These are phyloP conservation scores for Dryobota labecula DNA, from an alignment of 2,888 invertebrate genomes.

Conservation along the genomic window DNA sequence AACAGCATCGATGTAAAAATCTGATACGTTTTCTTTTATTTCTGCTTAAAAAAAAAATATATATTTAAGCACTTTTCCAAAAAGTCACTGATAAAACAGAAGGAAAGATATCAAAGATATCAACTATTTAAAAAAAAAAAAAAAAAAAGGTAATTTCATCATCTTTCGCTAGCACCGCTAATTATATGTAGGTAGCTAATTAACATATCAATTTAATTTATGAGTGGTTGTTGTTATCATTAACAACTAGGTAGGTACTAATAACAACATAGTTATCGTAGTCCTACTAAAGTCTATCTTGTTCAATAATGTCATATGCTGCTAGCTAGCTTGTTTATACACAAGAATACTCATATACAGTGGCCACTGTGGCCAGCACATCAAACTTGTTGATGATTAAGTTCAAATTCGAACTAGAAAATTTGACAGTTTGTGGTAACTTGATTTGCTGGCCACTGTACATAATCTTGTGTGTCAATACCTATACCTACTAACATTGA, in stretches of 20 bases:
- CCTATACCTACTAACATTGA: conserved; percentile 25
- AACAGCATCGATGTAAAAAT: neutral
- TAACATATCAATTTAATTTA: neutral
- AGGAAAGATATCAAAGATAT: too few relatives aligned
- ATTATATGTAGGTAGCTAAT: neutral
- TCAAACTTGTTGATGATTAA: too few relatives aligned
- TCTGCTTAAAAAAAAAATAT: neutral
- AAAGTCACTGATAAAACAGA: neutral
- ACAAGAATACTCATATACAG: too few relatives aligned
- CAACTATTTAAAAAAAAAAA: too few relatives aligned
- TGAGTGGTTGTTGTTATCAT: neutral
- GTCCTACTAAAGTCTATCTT: neutral
- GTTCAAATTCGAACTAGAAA: too few relatives aligned
- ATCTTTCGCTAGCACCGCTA: neutral
- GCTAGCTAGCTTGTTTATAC: neutral
- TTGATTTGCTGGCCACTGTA: too few relatives aligned
- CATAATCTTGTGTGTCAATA: too few relatives aligned
- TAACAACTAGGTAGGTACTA: too few relatives aligned
- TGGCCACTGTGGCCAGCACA: too few relatives aligned
- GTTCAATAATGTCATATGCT: neutral
- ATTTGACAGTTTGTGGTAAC: too few relatives aligned
- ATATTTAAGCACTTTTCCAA: neutral
- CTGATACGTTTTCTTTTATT: neutral
- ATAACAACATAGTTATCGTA: neutral
- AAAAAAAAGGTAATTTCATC: neutral